phyloP scores from a whole-genome alignment of 2,888 invertebrate species.

The Calameuta pallipes region DNA sequence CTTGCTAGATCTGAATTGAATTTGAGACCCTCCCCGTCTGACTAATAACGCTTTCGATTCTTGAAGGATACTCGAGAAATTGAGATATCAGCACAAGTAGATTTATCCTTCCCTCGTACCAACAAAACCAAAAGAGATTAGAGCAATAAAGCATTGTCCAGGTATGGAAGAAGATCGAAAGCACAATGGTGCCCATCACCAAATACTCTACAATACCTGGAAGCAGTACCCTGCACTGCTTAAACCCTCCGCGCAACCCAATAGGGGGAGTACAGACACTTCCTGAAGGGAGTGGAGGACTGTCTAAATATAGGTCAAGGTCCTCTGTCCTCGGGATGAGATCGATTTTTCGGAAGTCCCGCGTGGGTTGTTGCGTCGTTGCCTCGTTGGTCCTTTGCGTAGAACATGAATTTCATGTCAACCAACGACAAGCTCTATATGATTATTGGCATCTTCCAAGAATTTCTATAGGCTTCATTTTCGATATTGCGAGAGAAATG shows the following conservation, averaged over 20 bases:
- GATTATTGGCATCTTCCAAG: background rate
- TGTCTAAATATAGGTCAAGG: slow-evolving; percentile 11
- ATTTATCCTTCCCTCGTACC: background rate
- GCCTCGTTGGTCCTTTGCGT: background rate
- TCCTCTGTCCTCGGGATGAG: slow-evolving; percentile 3
- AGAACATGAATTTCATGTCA: background rate
- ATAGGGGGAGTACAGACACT: background rate
- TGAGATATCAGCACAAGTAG: too few relatives aligned
- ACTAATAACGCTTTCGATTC: too few relatives aligned
- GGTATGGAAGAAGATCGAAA: background rate
- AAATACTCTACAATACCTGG: background rate
- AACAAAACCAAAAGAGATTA: slow-evolving; percentile 1
- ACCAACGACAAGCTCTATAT: background rate
- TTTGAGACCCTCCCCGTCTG: too few relatives aligned
- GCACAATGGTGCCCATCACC: background rate
- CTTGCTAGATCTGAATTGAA: too few relatives aligned
- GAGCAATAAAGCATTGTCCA: slow-evolving; percentile 8
- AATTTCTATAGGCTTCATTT: background rate
- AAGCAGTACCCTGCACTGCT: background rate
- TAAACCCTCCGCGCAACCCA: background rate
- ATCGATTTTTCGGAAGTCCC: slow-evolving; percentile 13
- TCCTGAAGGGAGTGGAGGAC: background rate
- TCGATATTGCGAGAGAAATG: too few relatives aligned
- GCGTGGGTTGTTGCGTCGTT: background rate
- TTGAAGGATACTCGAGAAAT: too few relatives aligned